A percentile compares a stretch with the other conserved stretches of the same genome.
Evolutionary conservation across 2,113 vertebrate genomes (phyloP).

Genomic region (Glaucomys volans): DNA sequence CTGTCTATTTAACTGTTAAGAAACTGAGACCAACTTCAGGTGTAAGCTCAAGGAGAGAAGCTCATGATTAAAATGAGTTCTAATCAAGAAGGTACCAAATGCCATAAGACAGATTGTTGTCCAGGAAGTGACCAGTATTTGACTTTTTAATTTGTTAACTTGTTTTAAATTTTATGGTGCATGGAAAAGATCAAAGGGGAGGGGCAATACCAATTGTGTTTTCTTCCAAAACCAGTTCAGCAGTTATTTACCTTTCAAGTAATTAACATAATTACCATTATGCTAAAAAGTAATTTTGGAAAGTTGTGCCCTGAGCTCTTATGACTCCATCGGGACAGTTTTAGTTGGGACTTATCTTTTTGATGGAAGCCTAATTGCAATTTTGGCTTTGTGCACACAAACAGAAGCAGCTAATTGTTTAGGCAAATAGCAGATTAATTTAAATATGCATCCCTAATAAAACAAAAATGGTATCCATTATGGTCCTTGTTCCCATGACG

Average conservation of each 20-base stretch:
- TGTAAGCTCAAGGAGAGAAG: neutral
- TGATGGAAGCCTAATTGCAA: conserved; percentile 92
- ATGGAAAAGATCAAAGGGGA: conserved; percentile 56
- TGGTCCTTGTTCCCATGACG: conserved; percentile 87
- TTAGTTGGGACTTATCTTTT: conserved; percentile 89
- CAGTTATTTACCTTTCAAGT: conserved; percentile 92
- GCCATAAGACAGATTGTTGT: neutral
- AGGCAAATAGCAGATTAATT: conserved; percentile 94
- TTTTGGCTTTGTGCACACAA: conserved; percentile 90
- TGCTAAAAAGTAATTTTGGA: conserved; percentile 90
- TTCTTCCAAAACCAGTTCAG: conserved; percentile 85
- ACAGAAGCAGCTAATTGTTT: conserved; percentile 91
- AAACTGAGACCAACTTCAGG: conserved; percentile 43
- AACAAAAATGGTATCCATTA: conserved; percentile 92
- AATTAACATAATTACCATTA: conserved; percentile 90
- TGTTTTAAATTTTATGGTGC: conserved; percentile 49
- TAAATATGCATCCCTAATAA: conserved; percentile 93
- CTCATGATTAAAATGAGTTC: neutral
- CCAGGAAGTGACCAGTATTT: neutral
- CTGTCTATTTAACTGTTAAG: neutral
- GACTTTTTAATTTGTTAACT: conserved; percentile 71
- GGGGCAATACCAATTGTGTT: conserved; percentile 58
- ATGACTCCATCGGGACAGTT: conserved; percentile 88
- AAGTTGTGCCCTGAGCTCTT: conserved; percentile 88
- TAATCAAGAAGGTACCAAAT: neutral